These are phyloP conservation scores for Cosmorhoe ocellata DNA, from an alignment of 2,888 invertebrate species.

Conservation along the genomic window DNA sequence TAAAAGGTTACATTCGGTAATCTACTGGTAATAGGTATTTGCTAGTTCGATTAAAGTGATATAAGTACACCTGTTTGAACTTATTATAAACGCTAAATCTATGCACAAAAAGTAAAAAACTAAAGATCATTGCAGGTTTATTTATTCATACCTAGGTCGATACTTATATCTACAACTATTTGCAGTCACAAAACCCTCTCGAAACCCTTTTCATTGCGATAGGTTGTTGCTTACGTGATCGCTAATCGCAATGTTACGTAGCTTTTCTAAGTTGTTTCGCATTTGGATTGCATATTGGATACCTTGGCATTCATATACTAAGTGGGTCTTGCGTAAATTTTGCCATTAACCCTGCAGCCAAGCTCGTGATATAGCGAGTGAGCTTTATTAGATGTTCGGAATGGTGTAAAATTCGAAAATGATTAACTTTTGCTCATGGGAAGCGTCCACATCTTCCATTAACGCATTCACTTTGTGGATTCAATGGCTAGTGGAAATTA, in stretches of 20 bases:
- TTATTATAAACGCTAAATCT: slow-evolving; percentile 11
- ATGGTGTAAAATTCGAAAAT: slow-evolving; percentile 64
- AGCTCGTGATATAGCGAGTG: slow-evolving; percentile 71
- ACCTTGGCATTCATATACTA: slow-evolving; percentile 28
- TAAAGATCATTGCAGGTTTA: slow-evolving; percentile 18
- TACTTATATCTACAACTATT: slow-evolving; percentile 23
- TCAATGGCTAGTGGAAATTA: slow-evolving; percentile 77
- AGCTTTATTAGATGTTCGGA: slow-evolving; percentile 56
- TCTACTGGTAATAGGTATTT: too few relatives aligned
- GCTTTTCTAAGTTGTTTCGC: slow-evolving; percentile 18
- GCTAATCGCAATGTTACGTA: slow-evolving; percentile 14
- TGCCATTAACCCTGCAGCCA: slow-evolving; percentile 44
- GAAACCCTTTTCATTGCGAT: slow-evolving; percentile 9
- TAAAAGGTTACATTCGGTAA: slow-evolving; percentile 10
- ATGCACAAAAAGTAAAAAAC: slow-evolving; percentile 12
- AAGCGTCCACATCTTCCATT: slow-evolving; percentile 81
- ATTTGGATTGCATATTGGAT: slow-evolving; percentile 11
- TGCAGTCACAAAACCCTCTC: slow-evolving; percentile 13
- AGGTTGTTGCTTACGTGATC: slow-evolving; percentile 15
- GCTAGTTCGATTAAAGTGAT: slow-evolving; percentile 11
- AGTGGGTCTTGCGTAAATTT: slow-evolving; percentile 30
- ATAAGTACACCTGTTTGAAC: slow-evolving; percentile 10
- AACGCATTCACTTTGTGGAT: slow-evolving; percentile 75
- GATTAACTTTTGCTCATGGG: slow-evolving; percentile 71
- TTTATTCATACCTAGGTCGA: slow-evolving; percentile 13